Conservation (phyloP, 2,888 invertebrate species). For the Caenorhabditis sinica region DNA sequence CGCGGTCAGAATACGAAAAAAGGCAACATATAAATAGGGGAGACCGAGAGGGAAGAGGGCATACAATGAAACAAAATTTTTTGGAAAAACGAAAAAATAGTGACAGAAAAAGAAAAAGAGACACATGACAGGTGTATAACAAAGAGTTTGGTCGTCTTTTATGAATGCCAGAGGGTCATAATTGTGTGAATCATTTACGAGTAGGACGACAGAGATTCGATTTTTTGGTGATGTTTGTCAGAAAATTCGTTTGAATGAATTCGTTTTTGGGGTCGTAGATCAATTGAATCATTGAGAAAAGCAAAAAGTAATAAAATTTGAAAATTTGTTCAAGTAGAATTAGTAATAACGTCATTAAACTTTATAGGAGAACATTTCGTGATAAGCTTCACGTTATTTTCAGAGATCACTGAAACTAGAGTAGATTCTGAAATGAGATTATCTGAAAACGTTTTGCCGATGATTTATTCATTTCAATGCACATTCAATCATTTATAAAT, state of each 20-base stretch:
- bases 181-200: slow-evolving; percentile 39
- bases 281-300: slow-evolving; percentile 2
- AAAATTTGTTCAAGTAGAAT: too few species aligned
- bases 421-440: too few species aligned
- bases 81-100: not conserved
- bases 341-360: not conserved
- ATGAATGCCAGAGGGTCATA: slow-evolving; percentile 36
- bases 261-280: not conserved
- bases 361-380: not conserved
- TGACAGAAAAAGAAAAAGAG: not conserved
- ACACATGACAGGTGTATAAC: slow-evolving; percentile 21
- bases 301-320: slow-evolving; percentile 1
- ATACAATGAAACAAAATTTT: slow-evolving; percentile 26
- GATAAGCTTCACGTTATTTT: too few species aligned
- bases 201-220: not conserved
- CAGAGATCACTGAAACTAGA: too few species aligned
- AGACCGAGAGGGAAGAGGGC: not conserved
- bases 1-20: slow-evolving; percentile 28
- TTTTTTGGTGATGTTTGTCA: slow-evolving; percentile 1
- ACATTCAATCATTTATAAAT: too few species aligned
- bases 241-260: slow-evolving; percentile 3
- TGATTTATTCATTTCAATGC: too few species aligned
- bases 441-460: too few species aligned
- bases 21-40: not conserved
- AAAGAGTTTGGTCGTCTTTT: slow-evolving; percentile 10